A percentile compares a stretch with the other conserved stretches of the same genome.
These are phyloP conservation scores for Eurystomus gularis DNA, from an alignment of 2,113 vertebrate genomes.

Conservation along the genomic window DNA sequence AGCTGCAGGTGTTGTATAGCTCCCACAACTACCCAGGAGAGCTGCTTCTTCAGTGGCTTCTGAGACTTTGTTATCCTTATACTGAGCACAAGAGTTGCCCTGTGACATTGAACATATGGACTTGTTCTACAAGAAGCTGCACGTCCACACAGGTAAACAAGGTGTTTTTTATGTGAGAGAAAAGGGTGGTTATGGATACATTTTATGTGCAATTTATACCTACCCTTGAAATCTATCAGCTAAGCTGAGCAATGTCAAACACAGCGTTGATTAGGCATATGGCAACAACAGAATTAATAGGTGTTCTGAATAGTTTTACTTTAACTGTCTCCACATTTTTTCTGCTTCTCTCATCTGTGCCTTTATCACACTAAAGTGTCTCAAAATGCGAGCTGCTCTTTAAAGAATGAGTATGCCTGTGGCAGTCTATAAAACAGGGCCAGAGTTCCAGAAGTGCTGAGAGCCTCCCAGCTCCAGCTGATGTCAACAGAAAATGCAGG, in stretches of 20 bases:
- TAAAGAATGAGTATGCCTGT: conserved; percentile 44
- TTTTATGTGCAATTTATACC: not conserved
- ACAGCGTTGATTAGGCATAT: not conserved
- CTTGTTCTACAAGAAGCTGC: conserved; percentile 3
- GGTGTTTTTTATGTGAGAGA: not conserved
- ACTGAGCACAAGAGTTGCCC: not conserved
- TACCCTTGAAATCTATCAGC: conserved; percentile 13
- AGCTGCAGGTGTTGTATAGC: not conserved
- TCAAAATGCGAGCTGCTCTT: conserved; percentile 39
- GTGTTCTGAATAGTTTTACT: not conserved
- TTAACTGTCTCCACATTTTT: not conserved
- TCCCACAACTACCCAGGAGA: not conserved
- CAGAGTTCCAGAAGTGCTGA: not conserved
- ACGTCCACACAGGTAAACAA: not conserved
- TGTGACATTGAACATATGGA: not conserved
- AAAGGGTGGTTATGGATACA: not conserved
- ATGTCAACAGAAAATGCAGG: not conserved
- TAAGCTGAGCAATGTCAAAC: not conserved
- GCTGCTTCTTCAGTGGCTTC: not conserved
- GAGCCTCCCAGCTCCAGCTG: not conserved
- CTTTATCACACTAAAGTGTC: conserved; percentile 14
- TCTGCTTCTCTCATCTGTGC: not conserved
- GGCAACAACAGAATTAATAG: not conserved
- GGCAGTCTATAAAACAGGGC: conserved; percentile 8
- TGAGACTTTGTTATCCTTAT: not conserved